Evolutionary conservation across 2,113 vertebrate species (phyloP).

Genomic region (Ptyas mucosa): DNA sequence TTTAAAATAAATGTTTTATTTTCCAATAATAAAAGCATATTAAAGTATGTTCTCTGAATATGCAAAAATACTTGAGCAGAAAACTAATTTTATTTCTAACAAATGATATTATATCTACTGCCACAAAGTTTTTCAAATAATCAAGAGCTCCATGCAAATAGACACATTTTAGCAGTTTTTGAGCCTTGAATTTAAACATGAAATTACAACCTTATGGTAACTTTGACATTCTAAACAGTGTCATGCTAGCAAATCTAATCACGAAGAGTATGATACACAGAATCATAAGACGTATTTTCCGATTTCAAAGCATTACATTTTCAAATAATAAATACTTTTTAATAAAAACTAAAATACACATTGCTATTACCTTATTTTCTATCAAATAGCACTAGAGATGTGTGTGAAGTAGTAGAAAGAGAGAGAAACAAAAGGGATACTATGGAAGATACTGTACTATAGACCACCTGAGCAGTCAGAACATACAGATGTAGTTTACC

Average conservation of each 20-base stretch:
- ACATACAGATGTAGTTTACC: not conserved
- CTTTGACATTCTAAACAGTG: conserved; percentile 20
- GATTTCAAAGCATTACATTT: conserved; percentile 15
- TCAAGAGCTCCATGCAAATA: not conserved
- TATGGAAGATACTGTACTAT: not conserved
- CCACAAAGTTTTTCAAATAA: not conserved
- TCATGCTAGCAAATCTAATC: conserved; percentile 34
- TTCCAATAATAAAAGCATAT: not conserved
- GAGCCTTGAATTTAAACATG: not conserved
- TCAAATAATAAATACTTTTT: conserved; percentile 25
- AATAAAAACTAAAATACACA: not conserved
- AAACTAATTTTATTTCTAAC: not conserved
- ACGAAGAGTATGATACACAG: conserved; percentile 29
- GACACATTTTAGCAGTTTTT: not conserved
- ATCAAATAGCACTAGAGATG: not conserved
- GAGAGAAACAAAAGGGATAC: not conserved
- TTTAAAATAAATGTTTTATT: not conserved
- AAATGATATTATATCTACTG: not conserved
- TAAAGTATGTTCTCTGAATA: not conserved
- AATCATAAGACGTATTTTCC: conserved; percentile 37
- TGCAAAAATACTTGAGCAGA: not conserved
- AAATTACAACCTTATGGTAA: conserved; percentile 16
- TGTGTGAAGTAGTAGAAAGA: not conserved
- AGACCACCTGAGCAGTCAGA: not conserved
- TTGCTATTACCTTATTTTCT: not conserved